Base-by-base conservation (phyloP, 2,888 invertebrate species). In the Lampropteryx suffumata region DNA sequence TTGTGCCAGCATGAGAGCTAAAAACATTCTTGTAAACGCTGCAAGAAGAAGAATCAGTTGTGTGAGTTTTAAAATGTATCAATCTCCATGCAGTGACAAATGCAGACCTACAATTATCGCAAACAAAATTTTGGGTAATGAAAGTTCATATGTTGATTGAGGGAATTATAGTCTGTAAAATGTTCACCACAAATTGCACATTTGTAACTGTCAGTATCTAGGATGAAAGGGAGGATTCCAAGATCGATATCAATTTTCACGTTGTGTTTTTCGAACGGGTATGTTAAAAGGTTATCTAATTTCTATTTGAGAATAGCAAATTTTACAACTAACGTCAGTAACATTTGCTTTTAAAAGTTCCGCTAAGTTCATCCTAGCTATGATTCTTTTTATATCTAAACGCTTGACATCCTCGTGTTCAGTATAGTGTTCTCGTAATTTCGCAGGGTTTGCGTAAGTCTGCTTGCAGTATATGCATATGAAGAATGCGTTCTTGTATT, bases 1-100 rank as follows among this genome's bases (percentile, higher is more conserved):
- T 90, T 44, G 76, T 85, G 0, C 82, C 76, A 57, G 87, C 87
- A 24, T 79, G 80, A 0, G 91, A 91, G 0, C 84, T 78, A 43
- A 91, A 92, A 0, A 89, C 73, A 65, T 92, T 92, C 5, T 85
- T 79, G 45, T 92, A 92, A 8, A 67, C 78, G 0, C 89, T 87
- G 50, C 92, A 92, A 12, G 79, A 65, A 24, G 79, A 75, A 0
- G 79, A 73, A 0, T 86, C 89, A 0, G 78, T 83, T 42, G 80
- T 82, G 44, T 90, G 90, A 0, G 85, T 79, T 30, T 80, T 81
- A 0, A 74, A 69, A 13, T 90, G 90, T 0, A 79, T 76, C 6
- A 90, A 59, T 1, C 90, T 67, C 13, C 82, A 82, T 0, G 84
- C 83, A 0, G 88, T 85, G 1, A 88, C 74, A 26, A 90, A 90